Percentiles rank a stretch among this genome's conserved stretches.
Evolutionary conservation across 2,797 vertebrate species (phyloP).

Genomic region (Crenuchus spilurus): DNA sequence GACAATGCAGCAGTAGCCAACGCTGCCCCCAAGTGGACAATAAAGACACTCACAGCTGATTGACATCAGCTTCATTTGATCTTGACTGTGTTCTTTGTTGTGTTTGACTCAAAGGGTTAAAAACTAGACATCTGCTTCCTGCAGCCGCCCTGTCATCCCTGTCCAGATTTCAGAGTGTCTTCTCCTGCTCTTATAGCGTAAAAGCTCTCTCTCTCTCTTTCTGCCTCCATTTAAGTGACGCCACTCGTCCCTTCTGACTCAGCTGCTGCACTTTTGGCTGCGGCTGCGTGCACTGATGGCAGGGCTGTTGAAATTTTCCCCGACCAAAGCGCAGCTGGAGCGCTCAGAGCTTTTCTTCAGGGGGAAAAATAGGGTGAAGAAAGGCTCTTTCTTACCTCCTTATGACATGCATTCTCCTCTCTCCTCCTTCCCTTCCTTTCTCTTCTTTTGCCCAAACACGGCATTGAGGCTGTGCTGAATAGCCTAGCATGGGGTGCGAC

Average conservation of each 20-base stretch:
- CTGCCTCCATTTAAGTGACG: slow-evolving; percentile 32
- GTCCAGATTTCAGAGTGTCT: background rate
- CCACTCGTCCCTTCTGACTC: slow-evolving; percentile 38
- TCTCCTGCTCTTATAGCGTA: slow-evolving; percentile 26
- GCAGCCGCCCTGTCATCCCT: too few relatives aligned
- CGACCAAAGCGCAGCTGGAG: background rate
- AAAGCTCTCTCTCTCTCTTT: background rate
- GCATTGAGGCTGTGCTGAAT: slow-evolving; percentile 15
- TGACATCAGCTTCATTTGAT: too few relatives aligned
- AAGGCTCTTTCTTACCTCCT: background rate
- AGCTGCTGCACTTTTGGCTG: slow-evolving; percentile 38
- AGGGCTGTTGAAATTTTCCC: slow-evolving; percentile 32
- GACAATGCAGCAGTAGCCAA: too few relatives aligned
- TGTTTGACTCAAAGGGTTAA: too few relatives aligned
- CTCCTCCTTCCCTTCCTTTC: slow-evolving; percentile 11
- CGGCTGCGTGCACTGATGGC: slow-evolving; percentile 43
- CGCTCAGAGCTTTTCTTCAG: slow-evolving; percentile 28
- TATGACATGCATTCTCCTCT: background rate
- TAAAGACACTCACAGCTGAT: too few relatives aligned
- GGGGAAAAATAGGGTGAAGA: background rate
- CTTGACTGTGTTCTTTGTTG: too few relatives aligned
- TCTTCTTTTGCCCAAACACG: background rate
- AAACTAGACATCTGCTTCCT: too few relatives aligned
- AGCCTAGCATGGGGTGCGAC: background rate
- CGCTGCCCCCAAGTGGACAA: too few relatives aligned